Evolutionary conservation across 2,113 vertebrate species (phyloP).

Genomic region (Montifringilla adamsi): DNA sequence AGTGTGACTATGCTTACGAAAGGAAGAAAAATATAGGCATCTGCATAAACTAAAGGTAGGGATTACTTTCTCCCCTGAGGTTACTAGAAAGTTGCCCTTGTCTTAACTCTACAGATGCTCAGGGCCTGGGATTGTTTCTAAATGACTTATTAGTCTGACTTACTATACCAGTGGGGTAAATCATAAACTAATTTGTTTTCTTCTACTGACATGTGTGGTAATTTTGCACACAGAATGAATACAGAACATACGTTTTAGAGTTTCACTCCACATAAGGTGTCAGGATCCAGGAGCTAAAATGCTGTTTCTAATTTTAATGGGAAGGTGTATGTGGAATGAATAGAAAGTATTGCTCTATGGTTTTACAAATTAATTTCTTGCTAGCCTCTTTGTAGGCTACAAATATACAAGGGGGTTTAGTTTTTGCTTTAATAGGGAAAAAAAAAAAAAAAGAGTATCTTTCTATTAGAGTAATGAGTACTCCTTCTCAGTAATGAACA

Average conservation of each 20-base stretch:
- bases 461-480: background rate
- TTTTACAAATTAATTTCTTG: background rate
- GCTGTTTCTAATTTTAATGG: background rate
- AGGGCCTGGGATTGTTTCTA: background rate
- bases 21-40: background rate
- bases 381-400: background rate
- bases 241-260: background rate
- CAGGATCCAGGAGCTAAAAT: background rate
- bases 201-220: background rate
- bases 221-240: conserved; percentile 1
- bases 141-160: background rate
- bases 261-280: background rate
- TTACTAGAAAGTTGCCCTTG: background rate
- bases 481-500: background rate
- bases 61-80: background rate
- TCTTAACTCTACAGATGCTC: background rate
- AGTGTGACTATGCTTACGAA: background rate
- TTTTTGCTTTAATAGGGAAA: background rate
- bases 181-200: conserved; percentile 8
- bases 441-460: background rate
- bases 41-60: background rate
- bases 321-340: background rate
- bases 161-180: background rate
- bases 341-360: background rate
- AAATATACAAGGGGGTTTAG: background rate